phyloP scores from a whole-genome alignment of 92 coral and sea anemone species.

The Epizoanthus illoricatus region DNA sequence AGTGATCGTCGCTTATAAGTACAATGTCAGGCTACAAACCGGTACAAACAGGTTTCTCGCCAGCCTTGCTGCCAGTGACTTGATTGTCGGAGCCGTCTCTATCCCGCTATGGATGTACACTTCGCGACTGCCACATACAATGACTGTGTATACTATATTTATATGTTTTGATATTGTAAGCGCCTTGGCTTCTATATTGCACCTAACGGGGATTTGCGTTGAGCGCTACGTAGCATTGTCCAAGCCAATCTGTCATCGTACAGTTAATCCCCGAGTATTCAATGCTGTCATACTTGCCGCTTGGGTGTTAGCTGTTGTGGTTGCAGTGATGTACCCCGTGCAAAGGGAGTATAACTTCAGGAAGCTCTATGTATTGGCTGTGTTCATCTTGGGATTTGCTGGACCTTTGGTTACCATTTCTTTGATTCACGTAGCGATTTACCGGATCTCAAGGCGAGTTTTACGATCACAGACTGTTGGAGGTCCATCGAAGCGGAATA shows the following conservation, averaged over 20 bases:
- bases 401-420: constrained; percentile 17
- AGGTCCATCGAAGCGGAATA: neutral
- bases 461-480: constrained; percentile 11
- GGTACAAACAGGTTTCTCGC: constrained; percentile 55
- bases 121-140: neutral
- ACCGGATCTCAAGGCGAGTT: constrained; percentile 27
- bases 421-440: constrained; percentile 16
- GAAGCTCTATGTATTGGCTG: constrained; percentile 6
- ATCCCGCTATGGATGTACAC: constrained; percentile 56
- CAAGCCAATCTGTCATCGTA: constrained; percentile 52
- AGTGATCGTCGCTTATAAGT: constrained; percentile 49
- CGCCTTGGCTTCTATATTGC: constrained; percentile 56
- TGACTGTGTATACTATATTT: constrained; percentile 27
- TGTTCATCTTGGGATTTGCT: constrained; percentile 22
- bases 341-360: constrained; percentile 31
- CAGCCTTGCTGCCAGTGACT: constrained; percentile 50
- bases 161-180: constrained; percentile 52
- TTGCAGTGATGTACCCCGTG: constrained; percentile 42
- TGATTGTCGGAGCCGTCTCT: constrained; percentile 48
- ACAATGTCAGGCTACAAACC: constrained; percentile 45
- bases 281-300: constrained; percentile 39
- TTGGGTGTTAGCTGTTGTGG: constrained; percentile 41
- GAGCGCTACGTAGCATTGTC: constrained; percentile 53
- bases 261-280: constrained; percentile 38
- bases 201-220: constrained; percentile 54